Evolutionary conservation across 1,140 invertebrate species (phyloP), one percentile per base, ranked within the genome.

Genomic region (Camponotus vicinus): DNA sequence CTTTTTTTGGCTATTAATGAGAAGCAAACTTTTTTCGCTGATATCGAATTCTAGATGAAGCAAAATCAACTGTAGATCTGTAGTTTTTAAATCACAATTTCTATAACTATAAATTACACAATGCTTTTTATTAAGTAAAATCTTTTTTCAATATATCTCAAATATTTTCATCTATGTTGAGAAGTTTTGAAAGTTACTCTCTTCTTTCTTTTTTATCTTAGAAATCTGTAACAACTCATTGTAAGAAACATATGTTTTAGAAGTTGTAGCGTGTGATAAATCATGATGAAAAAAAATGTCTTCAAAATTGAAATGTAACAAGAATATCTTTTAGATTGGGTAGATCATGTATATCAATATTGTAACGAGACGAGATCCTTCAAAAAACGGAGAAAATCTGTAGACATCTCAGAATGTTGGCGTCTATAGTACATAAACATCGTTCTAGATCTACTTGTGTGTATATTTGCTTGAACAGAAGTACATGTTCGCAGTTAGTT

Each of bases 1-100:
- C 80, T 84, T 84, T 84, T 84, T 84, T 75, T 84, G 55, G 32
- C 80, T 73, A 70, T 66, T 80, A 66, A 80, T 55, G 42, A 21
- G 21, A 80, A 80, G 37, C 66, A 80, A 70, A 8, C 21, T 80
- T 80, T 55, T 80, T 80, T 59, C 45, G 45, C 1, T 13, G 45
- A 52, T 66, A 32, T 78, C 11, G 7, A 77, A 77, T 77, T 77
- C 59, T 21, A 52, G 15, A 52, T 49, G 4, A 78, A 78, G 42
- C 76, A 27, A 80, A 57, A 80, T 80, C 66, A 80, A 69, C 45
- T 63, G 34, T 80, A 40, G 42, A 42, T 70, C 21, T 27, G 27
- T 27, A 27, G 27, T 27, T 0, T 13, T 80, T 57, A 57, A 52
- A 69, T 40, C 21, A 49, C 55, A 18, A 59, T 21, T 80, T 70